phyloP scores from a whole-genome alignment of 2,113 vertebrate species.

The Bos taurus region ARS-UCD2.0 NC_037329.1:62840001-62840500 shows the following conservation, averaged over 20 bases:
- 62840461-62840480: background rate
- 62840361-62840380: background rate
- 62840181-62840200: background rate
- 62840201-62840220: background rate
- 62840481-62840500: background rate
- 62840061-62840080: background rate
- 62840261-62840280: background rate
- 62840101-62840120: background rate
- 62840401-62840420: background rate
- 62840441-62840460: background rate
- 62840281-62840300: background rate
- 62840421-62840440: background rate
- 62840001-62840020: background rate
- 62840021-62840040: background rate
- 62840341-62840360: background rate
- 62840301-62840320: background rate
- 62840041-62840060: background rate
- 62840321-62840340: background rate
- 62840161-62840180: background rate
- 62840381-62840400: background rate
- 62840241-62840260: background rate
- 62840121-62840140: background rate
- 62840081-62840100: background rate
- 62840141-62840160: background rate
- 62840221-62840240: background rate